Evolutionary conservation across 2,888 invertebrate genomes (phyloP), one percentile per base, ranked within the genome.

Genomic region (Chrysopilus asiliformis): DNA sequence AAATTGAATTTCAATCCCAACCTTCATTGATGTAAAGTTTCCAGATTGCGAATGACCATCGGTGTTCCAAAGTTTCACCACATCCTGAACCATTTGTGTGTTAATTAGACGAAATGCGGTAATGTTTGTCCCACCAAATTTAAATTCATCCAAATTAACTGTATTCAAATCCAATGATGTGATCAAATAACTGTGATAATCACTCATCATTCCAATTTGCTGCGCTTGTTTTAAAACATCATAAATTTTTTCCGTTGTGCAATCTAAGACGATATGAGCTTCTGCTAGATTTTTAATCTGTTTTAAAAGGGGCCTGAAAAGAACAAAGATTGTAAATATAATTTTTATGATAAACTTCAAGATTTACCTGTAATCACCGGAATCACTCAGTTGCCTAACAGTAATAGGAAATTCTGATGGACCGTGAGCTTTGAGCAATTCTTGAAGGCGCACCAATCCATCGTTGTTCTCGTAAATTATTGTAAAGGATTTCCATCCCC

Each of bases 401-500:
- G 84, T 77, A 38, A 87, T 85, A 10, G 85, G 85, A 57, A 80
- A 74, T 50, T 84, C 82, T 27, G 82, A 80, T 9, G 83, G 83
- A 16, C 85, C 84, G 49, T 86, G 86, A 3, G 85, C 84, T 64
- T 89, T 89, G 33, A 93, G 71, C 41, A 89, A 67, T 57, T 87
- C 87, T 59, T 89, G 89, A 15, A 90, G 68, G 28, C 89, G 72
- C 34, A 89, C 85, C 50, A 90, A 65, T 2, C 89, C 93, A 57
- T 94, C 93, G 61, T 91, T 90, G 64, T 85, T 87, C 65, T 95
- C 93, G 63, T 94, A 95, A 49, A 95, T 84, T 50, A 95, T 87
- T 17, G 93, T 91, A 58, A 93, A 93, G n/a, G 84, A 81, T 59
- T 82, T 85, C 94, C 94, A 95, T 41, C 83, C 86, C 80, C 87